phyloP scores from a whole-genome alignment of 92 coral and sea anemone species.

The Epizoanthus illoricatus region DNA sequence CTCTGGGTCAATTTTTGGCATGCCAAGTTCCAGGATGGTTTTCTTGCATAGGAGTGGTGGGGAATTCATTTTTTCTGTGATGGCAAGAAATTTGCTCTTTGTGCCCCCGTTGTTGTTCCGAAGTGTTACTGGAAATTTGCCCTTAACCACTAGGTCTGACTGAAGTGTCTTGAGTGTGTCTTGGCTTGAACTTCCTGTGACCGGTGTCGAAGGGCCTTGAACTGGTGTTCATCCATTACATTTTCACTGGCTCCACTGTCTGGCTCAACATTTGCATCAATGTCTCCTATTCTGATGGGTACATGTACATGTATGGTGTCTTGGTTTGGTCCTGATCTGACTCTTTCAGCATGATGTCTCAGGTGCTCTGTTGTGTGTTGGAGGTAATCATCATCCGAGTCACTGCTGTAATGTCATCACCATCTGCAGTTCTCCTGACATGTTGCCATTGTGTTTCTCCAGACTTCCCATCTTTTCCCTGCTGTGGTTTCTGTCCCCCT shows the following conservation, averaged over 20 bases:
- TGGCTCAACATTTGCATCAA: constrained; percentile 55
- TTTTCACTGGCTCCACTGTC: not conserved
- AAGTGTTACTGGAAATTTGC: constrained; percentile 49
- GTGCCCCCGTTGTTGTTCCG: constrained; percentile 39
- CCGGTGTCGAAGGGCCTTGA: constrained; percentile 40
- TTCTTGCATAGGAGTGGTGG: not conserved
- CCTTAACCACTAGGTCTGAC: constrained; percentile 52
- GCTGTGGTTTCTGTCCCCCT: too few relatives aligned
- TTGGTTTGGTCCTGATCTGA: too few relatives aligned
- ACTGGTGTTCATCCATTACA: not conserved
- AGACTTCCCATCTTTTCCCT: too few relatives aligned
- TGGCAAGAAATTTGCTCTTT: constrained; percentile 30
- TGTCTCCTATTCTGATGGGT: constrained; percentile 52
- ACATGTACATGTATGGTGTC: too few relatives aligned
- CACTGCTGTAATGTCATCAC: too few relatives aligned
- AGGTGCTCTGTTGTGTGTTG: too few relatives aligned
- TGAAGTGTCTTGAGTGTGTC: constrained; percentile 42
- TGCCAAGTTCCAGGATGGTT: constrained; percentile 38
- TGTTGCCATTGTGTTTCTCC: too few relatives aligned
- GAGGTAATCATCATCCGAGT: too few relatives aligned
- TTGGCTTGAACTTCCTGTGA: not conserved
- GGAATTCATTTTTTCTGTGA: not conserved
- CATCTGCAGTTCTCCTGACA: too few relatives aligned
- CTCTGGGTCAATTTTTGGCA: constrained; percentile 55
- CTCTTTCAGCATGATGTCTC: too few relatives aligned